Evolutionary conservation across 2,888 invertebrate genomes (phyloP), one percentile per base, ranked within the genome.

Genomic region (Melanargia galathea): DNA sequence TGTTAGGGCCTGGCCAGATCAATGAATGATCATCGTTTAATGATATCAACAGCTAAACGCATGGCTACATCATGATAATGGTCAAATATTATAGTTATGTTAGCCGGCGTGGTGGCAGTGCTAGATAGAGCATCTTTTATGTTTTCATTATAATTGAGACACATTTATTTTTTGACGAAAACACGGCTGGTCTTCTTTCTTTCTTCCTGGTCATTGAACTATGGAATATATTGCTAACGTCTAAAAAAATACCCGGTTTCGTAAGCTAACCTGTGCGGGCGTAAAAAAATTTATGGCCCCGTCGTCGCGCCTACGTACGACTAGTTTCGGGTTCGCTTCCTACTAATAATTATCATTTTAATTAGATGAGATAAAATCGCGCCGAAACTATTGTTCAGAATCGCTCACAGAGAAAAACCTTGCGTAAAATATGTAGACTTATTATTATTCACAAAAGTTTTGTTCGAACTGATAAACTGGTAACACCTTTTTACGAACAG

Each of bases 271-370:
- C 85, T 84, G 75, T 78, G 76, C 61, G 69, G 69, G 71, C 73
- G 80, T 83, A 84, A 84, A 85, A 73, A 78, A 80, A 86, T 85
- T 87, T 86, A 90, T 83, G 79, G 79, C 63, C 69, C 75, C 75
- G 71, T 68, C 74, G 76, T 78, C 78, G 82, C 83, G 82, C 84
- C 84, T 84, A 83, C 78, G 73, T 78, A 84, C 78, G 79, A 79
- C 79, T 78, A 77, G 81, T 78, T 84, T 83, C 75, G 79, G 78
- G 78, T 77, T 73, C 78, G 78, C 83, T 88, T 86, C 84, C 86
- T 85, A 83, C 83, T 82, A 83, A 85, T 86, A 89, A 89, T 90
- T 86, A 84, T 77, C 81, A 81, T 84, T 84, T 83, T 85, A 84
- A 88, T 86, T 86, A 70, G 48, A 11, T 46, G 62, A 48, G 65